Conservation (phyloP, 1,140 invertebrate genomes). For the Drosophila mauritiana region DNA sequence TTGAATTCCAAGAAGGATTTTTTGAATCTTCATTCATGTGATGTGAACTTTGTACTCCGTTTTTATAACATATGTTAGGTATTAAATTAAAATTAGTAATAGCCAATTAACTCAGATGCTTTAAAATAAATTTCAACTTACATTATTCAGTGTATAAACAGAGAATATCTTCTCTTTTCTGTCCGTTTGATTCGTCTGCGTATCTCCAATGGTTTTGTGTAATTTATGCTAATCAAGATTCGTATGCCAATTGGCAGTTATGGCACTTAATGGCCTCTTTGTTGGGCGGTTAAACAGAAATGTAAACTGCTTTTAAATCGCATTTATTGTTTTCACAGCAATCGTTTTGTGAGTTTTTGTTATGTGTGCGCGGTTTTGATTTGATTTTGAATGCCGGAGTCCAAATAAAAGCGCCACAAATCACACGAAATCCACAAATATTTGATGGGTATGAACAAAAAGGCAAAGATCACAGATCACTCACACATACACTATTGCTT, state of each 20-base stretch:
- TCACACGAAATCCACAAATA: conserved; percentile 59
- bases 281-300: conserved; percentile 44
- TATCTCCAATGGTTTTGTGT: conserved; percentile 38
- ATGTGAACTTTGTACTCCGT: no score
- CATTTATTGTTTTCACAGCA: conserved; percentile 63
- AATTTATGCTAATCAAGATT: conserved; percentile 64
- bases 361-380: conserved; percentile 30
- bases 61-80: no score
- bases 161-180: conserved; percentile 10
- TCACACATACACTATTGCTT: conserved; percentile 29
- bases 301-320: conserved; percentile 73
- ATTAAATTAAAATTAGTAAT: not conserved
- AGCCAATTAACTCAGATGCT: not conserved
- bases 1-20: no score
- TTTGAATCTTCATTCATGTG: no score
- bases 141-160: conserved; percentile 21
- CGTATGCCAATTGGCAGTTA: conserved; percentile 62
- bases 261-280: conserved; percentile 57
- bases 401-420: conserved; percentile 49
- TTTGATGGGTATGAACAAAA: conserved; percentile 33
- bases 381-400: conserved; percentile 57
- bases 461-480: conserved; percentile 34
- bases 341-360: conserved; percentile 64
- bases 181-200: not conserved
- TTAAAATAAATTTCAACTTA: conserved; percentile 32